Percentiles rank a stretch among this genome's conserved stretches.
phyloP scores from a whole-genome alignment of 2,113 vertebrate genomes.

The Megaceryle maxima region DNA sequence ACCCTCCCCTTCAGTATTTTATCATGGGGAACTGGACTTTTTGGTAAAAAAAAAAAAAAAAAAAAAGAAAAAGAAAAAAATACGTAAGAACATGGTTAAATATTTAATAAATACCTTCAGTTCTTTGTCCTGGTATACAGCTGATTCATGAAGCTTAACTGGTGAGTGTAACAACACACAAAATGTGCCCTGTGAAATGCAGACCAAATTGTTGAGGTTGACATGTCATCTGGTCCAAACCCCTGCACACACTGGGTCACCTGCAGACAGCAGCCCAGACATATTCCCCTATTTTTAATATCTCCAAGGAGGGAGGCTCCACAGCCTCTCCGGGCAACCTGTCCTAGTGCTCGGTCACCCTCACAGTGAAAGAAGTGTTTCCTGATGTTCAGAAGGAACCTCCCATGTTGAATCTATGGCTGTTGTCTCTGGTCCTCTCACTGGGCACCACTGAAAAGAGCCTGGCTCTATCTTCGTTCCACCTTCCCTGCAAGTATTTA shows the following conservation, averaged over 20 bases:
- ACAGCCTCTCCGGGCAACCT: neutral
- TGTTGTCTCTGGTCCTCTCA: neutral
- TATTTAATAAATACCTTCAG: neutral
- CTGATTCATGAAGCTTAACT: neutral
- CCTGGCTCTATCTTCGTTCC: neutral
- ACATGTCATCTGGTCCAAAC: neutral
- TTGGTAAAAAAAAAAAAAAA: neutral
- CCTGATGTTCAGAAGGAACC: neutral
- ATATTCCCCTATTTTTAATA: neutral
- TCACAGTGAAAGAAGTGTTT: neutral
- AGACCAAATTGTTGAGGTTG: neutral
- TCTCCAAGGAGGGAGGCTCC: neutral
- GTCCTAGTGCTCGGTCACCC: accelerated
- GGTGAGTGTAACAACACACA: neutral
- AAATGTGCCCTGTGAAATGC: neutral
- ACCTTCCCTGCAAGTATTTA: neutral
- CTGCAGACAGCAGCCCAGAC: neutral
- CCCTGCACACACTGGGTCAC: neutral
- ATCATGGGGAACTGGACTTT: accelerated
- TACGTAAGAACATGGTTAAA: neutral
- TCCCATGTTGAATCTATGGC: neutral
- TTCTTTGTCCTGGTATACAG: neutral
- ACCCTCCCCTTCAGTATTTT: neutral
- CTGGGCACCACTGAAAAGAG: neutral
- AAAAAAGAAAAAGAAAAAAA: neutral